phyloP scores from a whole-genome alignment of 1,140 invertebrate genomes.

The Drosophila kohkoa region DNA sequence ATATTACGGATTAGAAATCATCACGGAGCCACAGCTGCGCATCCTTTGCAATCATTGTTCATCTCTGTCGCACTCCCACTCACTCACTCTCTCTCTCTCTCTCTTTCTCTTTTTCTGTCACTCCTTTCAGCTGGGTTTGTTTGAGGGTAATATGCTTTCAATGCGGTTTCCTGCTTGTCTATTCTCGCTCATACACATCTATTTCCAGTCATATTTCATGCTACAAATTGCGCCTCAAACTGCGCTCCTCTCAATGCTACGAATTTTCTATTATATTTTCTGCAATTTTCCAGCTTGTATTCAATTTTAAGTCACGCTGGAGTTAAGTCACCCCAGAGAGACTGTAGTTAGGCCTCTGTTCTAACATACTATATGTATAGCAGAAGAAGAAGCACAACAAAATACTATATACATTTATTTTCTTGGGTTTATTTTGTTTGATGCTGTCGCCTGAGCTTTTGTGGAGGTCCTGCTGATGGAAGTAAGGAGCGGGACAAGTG shows the following conservation, averaged over 20 bases:
- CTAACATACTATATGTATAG: not conserved
- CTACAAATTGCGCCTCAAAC: constrained; percentile 18
- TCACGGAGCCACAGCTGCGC: constrained; percentile 53
- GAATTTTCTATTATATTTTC: constrained; percentile 62
- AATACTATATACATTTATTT: constrained; percentile 18
- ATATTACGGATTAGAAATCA: constrained; percentile 78
- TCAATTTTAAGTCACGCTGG: constrained; percentile 26
- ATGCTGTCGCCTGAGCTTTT: constrained; percentile 26
- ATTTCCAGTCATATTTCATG: constrained; percentile 5
- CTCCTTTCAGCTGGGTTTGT: not conserved
- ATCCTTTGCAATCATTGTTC: constrained; percentile 37
- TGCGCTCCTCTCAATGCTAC: constrained; percentile 3
- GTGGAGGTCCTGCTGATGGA: not conserved
- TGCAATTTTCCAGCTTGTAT: constrained; percentile 39
- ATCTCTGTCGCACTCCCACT: not conserved
- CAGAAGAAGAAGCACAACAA: not conserved
- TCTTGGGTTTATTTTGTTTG: constrained; percentile 29
- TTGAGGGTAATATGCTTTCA: constrained; percentile 23
- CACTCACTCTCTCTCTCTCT: not conserved
- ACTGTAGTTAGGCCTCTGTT: constrained; percentile 16
- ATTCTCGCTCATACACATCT: constrained; percentile 9
- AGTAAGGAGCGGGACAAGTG: constrained; percentile 12
- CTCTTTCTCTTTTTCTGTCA: not conserved
- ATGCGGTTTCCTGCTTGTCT: constrained; percentile 8
- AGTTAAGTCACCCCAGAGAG: constrained; percentile 23